phyloP scores from a whole-genome alignment of 2,797 vertebrate genomes.

The Sardinella longiceps region DNA sequence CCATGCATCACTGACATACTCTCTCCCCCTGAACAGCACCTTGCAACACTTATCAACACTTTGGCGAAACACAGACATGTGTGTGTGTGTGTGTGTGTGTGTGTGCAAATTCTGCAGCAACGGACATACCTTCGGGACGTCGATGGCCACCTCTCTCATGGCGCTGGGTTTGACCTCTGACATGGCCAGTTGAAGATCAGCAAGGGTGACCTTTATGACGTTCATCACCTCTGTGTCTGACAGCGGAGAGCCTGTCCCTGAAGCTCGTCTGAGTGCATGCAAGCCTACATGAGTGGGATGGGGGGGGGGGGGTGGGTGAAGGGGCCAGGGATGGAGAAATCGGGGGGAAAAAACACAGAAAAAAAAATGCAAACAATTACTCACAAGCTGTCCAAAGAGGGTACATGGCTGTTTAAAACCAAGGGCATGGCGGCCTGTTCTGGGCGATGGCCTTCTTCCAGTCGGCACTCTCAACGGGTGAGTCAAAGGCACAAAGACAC shows the following conservation, averaged over 20 bases:
- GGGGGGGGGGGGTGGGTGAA: too few relatives aligned
- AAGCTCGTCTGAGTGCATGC: constrained; percentile 78
- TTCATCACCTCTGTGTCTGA: constrained; percentile 78
- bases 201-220: constrained; percentile 78
- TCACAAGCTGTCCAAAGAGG: background rate
- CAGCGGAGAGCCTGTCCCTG: constrained; percentile 66
- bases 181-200: constrained; percentile 89
- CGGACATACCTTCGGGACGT: constrained; percentile 89
- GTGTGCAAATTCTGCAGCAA: constrained; percentile 5
- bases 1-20: background rate
- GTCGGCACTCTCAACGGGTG: background rate
- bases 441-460: background rate
- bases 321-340: background rate
- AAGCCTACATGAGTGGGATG: constrained; percentile 73
- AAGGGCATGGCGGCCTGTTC: background rate
- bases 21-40: background rate
- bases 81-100: constrained; percentile 5
- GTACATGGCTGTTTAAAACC: background rate
- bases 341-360: background rate
- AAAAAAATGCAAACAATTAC: constrained; percentile 15
- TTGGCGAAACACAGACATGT: background rate
- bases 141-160: constrained; percentile 95
- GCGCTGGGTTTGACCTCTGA: constrained; percentile 91
- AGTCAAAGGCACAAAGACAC: background rate
- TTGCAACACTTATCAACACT: constrained; percentile 2